phyloP scores from a whole-genome alignment of 2,113 vertebrate genomes.

The Fukomys damarensis region DNA sequence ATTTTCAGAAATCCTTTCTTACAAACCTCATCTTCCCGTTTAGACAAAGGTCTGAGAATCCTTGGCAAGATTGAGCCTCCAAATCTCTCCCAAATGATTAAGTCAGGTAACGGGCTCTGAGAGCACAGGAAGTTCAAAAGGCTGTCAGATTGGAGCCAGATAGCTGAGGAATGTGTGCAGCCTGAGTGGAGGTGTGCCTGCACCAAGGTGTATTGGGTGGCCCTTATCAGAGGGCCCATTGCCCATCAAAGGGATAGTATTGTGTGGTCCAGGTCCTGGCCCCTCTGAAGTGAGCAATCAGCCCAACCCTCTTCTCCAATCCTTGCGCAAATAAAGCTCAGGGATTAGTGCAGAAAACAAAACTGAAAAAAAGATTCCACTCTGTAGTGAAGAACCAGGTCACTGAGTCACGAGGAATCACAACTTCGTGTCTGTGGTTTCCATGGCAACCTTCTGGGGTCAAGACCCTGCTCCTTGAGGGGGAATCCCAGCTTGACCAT shows the following conservation, averaged over 20 bases:
- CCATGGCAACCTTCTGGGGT: too few relatives aligned
- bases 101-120: slow-evolving; percentile 64
- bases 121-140: slow-evolving; percentile 73
- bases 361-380: background rate
- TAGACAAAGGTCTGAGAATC: slow-evolving; percentile 40
- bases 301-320: background rate
- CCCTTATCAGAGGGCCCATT: slow-evolving; percentile 73
- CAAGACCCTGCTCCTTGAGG: background rate
- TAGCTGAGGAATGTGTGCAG: slow-evolving; percentile 54
- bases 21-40: slow-evolving; percentile 9
- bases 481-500: background rate
- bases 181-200: background rate
- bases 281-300: background rate
- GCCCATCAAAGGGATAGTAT: slow-evolving; percentile 43
- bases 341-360: background rate
- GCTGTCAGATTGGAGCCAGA: slow-evolving; percentile 74
- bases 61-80: slow-evolving; percentile 48
- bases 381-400: rapidly evolving
- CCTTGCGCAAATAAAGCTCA: slow-evolving; percentile 54
- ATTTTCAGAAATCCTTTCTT: slow-evolving; percentile 51
- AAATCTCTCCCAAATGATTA: slow-evolving; percentile 58
- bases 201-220: slow-evolving; percentile 71
- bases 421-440: background rate
- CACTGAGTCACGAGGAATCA: background rate
- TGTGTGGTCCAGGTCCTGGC: slow-evolving; percentile 47